These are phyloP conservation scores for Lates calcarifer DNA, from an alignment of 2,113 vertebrate species.

Conservation along the genomic window DNA sequence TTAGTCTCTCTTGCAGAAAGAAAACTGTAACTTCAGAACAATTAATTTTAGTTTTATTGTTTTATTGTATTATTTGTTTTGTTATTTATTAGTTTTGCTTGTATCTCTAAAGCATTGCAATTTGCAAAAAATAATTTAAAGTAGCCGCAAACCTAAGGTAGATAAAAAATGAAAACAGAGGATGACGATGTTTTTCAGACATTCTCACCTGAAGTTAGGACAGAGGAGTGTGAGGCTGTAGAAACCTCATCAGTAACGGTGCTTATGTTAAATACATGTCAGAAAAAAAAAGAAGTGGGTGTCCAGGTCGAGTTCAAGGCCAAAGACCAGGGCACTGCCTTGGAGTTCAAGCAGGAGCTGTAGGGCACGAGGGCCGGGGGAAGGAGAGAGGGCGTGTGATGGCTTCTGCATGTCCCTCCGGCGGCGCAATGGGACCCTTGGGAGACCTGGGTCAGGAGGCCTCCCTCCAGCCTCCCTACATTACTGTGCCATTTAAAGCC, in stretches of 20 bases:
- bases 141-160: neutral
- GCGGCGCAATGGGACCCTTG: conserved; percentile 82
- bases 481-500: conserved; percentile 87
- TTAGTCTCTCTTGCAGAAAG: neutral
- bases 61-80: neutral
- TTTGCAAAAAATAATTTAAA: conserved; percentile 3
- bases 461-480: conserved; percentile 68
- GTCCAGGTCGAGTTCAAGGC: conserved; percentile 77
- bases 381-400: conserved; percentile 54
- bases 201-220: neutral
- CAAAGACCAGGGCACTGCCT: conserved; percentile 59
- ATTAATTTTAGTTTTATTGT: neutral
- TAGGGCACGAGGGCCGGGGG: conserved; percentile 42
- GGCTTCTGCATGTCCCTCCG: conserved; percentile 70
- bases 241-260: conserved; percentile 1
- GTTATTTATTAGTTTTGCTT: neutral
- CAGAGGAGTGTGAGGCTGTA: neutral
- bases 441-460: conserved; percentile 80
- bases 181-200: neutral
- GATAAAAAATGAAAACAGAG: neutral
- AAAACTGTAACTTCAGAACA: conserved; percentile 5
- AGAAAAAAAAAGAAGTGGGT: conserved; percentile 25
- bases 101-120: neutral
- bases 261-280: conserved; percentile 15
- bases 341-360: conserved; percentile 64